These are phyloP conservation scores for Corticium candelabrum DNA, from an alignment of 37 sponge, comb jelly and placozoan genomes.

Conservation along the genomic window DNA sequence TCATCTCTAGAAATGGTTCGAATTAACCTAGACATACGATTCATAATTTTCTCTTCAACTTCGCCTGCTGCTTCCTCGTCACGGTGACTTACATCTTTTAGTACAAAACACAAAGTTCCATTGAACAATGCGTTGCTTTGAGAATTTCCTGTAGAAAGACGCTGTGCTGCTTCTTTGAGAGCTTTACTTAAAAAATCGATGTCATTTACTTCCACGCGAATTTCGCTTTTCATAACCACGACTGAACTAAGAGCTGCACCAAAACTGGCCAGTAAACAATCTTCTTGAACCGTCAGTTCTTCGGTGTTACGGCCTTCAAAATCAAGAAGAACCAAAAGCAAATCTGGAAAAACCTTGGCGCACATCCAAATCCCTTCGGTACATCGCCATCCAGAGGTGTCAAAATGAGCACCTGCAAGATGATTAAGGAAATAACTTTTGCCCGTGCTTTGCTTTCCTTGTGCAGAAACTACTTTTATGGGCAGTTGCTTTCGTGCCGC, in stretches of 20 bases:
- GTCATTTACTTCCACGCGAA: no score
- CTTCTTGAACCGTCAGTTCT: not conserved
- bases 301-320: not conserved
- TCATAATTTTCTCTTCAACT: not conserved
- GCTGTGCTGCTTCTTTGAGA: no score
- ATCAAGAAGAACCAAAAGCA: not conserved
- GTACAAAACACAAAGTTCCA: not conserved
- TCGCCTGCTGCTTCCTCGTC: not conserved
- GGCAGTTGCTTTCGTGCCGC: not conserved
- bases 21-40: not conserved
- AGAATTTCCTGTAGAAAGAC: not conserved
- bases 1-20: not conserved
- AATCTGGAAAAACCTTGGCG: not conserved
- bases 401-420: not conserved
- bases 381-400: not conserved
- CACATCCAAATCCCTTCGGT: not conserved
- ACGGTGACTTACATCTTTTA: not conserved
- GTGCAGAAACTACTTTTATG: not conserved
- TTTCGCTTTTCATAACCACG: not conserved
- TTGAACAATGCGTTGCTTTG: not conserved
- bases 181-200: no score
- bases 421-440: not conserved
- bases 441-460: not conserved
- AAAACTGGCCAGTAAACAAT: not conserved
- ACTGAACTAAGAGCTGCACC: not conserved